A percentile compares a stretch with the other conserved stretches of the same genome.
These are phyloP conservation scores for Pterobdella sp. DNA, from an alignment of 2,888 invertebrate species.

Conservation along the genomic window DNA sequence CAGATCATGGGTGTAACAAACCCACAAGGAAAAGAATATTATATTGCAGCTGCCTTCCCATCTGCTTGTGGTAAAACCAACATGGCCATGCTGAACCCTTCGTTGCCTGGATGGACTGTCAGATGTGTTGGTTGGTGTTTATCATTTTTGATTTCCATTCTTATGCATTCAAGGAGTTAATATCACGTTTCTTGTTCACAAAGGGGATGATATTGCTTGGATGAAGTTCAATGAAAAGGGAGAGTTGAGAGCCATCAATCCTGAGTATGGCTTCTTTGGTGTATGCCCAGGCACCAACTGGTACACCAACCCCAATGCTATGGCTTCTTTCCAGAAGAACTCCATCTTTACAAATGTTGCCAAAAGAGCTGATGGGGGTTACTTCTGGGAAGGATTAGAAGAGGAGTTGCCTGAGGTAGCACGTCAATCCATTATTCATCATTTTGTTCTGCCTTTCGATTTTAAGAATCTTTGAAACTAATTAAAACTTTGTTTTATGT, in stretches of 20 bases:
- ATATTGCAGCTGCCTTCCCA: slow-evolving; percentile 42
- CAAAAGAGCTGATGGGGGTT: slow-evolving; percentile 39
- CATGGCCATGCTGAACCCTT: slow-evolving; percentile 41
- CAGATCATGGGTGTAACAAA: slow-evolving; percentile 41
- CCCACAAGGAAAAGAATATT: slow-evolving; percentile 40
- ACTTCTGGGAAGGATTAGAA: slow-evolving; percentile 42
- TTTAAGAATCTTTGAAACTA: not conserved
- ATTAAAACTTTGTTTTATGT: not conserved
- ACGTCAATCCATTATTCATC: not conserved
- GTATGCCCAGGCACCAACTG: slow-evolving; percentile 40
- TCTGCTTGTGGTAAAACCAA: slow-evolving; percentile 42
- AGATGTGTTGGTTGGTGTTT: slow-evolving; percentile 34
- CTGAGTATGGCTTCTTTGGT: slow-evolving; percentile 42
- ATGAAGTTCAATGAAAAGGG: slow-evolving; percentile 42
- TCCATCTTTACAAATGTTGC: slow-evolving; percentile 42
- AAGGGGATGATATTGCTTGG: slow-evolving; percentile 42
- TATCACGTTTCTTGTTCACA: not conserved
- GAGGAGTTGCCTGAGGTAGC: slow-evolving; percentile 34
- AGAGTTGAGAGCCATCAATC: slow-evolving; percentile 40
- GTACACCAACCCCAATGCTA: slow-evolving; percentile 41
- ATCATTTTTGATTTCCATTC: not conserved
- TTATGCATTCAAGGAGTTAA: not conserved
- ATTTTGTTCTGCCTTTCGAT: not conserved
- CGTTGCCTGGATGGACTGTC: slow-evolving; percentile 40
- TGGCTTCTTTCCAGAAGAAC: slow-evolving; percentile 38